phyloP scores from a whole-genome alignment of 2,113 vertebrate species.

The Nerophis ophidion region DNA sequence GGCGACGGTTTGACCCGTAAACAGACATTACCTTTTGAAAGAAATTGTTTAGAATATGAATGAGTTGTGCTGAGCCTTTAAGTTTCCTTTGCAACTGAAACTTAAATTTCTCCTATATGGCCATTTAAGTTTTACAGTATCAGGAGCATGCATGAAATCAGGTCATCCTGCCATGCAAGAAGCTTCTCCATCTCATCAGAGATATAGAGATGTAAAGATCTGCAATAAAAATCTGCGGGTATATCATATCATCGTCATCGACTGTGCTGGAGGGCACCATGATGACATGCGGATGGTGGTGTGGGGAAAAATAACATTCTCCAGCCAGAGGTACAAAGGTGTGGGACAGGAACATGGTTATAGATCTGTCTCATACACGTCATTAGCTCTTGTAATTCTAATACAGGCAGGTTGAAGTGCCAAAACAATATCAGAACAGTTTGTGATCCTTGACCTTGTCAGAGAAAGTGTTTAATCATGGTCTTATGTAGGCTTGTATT shows the following conservation, averaged over 20 bases:
- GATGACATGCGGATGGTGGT: constrained; percentile 58
- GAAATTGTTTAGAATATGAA: neutral
- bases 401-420: neutral
- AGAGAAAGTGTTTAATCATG: too few species aligned
- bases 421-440: neutral
- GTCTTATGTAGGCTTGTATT: neutral
- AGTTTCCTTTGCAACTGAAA: neutral
- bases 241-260: constrained; percentile 31
- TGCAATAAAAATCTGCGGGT: constrained; percentile 28
- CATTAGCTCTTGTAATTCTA: neutral
- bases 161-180: constrained; percentile 54
- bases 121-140: constrained; percentile 7
- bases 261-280: constrained; percentile 46
- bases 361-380: constrained; percentile 54
- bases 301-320: constrained; percentile 50
- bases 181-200: constrained; percentile 34
- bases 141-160: constrained; percentile 42
- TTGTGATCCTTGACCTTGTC: neutral
- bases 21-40: too few species aligned
- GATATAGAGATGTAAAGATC: constrained; percentile 20
- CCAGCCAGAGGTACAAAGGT: constrained; percentile 45
- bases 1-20: too few species aligned
- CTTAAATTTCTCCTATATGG: constrained; percentile 13
- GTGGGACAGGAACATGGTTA: constrained; percentile 21
- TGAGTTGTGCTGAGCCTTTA: neutral